A percentile compares a stretch with the other conserved stretches of the same genome.
Conservation (phyloP, 2,888 invertebrate genomes). For the Lochmaea crataegi region DNA sequence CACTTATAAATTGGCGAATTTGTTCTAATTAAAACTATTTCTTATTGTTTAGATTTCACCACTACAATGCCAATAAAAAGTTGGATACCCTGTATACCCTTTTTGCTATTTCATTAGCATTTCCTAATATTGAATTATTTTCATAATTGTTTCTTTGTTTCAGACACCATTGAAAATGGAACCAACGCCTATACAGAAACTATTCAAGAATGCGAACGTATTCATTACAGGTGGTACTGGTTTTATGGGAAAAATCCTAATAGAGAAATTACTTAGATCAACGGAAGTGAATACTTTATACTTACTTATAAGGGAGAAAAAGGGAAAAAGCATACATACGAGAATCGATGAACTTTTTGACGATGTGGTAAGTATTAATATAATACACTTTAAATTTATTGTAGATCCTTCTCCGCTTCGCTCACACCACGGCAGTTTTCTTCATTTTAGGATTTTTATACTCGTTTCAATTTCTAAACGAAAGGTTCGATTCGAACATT, state of each 20-base stretch:
- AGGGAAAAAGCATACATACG: slow-evolving; percentile 73
- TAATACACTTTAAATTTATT: neutral
- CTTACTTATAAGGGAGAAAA: slow-evolving; percentile 69
- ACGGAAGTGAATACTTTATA: slow-evolving; percentile 65
- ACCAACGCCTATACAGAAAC: slow-evolving; percentile 55
- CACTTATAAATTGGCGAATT: too few relatives aligned
- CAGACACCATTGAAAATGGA: slow-evolving; percentile 40
- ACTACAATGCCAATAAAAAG: too few relatives aligned
- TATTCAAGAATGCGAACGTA: slow-evolving; percentile 62
- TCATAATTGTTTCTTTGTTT: neutral
- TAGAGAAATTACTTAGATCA: slow-evolving; percentile 72
- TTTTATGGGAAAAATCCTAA: slow-evolving; percentile 69
- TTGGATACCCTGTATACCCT: too few relatives aligned
- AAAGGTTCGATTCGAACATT: too few relatives aligned
- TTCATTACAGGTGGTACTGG: slow-evolving; percentile 69
- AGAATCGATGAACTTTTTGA: slow-evolving; percentile 76
- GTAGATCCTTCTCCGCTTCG: too few relatives aligned
- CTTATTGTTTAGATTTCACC: too few relatives aligned
- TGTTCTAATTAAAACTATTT: too few relatives aligned
- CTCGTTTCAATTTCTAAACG: too few relatives aligned
- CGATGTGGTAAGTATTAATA: slow-evolving; percentile 67
- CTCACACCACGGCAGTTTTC: too few relatives aligned
- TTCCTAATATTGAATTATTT: neutral
- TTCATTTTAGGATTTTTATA: too few relatives aligned
- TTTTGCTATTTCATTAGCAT: too few relatives aligned